Conservation (phyloP, 2,113 vertebrate species). For the Bothrops jararaca region DNA sequence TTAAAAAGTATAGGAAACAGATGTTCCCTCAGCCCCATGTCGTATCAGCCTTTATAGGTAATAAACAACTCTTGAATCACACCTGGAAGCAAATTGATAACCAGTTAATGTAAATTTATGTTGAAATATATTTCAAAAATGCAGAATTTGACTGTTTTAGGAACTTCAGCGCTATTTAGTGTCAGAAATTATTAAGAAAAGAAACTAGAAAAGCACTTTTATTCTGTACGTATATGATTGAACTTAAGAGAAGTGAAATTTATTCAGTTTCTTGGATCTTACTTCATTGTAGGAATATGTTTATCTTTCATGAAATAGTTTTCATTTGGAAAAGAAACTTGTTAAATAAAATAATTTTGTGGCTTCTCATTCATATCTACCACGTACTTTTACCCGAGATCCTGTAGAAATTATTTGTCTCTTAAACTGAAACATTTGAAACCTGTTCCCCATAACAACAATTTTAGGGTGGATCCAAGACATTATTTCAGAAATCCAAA, state of each 20-base stretch:
- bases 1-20: not conserved
- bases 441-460: not conserved
- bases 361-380: not conserved
- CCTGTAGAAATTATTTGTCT: not conserved
- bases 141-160: not conserved
- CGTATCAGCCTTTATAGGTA: not conserved
- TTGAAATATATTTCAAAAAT: not conserved
- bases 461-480: not conserved
- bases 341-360: not conserved
- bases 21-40: not conserved
- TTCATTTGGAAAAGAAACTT: no score
- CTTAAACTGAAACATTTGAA: not conserved
- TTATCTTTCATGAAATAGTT: not conserved
- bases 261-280: not conserved
- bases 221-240: not conserved
- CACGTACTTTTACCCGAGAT: not conserved
- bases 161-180: not conserved
- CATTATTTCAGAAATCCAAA: not conserved
- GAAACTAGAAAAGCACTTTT: not conserved
- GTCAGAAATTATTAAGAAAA: not conserved
- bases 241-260: not conserved
- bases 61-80: not conserved
- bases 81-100: not conserved
- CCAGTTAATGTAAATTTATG: not conserved
- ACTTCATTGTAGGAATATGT: not conserved